phyloP scores from a whole-genome alignment of 2,888 invertebrate species.

The Drosophila meridionalis region DNA sequence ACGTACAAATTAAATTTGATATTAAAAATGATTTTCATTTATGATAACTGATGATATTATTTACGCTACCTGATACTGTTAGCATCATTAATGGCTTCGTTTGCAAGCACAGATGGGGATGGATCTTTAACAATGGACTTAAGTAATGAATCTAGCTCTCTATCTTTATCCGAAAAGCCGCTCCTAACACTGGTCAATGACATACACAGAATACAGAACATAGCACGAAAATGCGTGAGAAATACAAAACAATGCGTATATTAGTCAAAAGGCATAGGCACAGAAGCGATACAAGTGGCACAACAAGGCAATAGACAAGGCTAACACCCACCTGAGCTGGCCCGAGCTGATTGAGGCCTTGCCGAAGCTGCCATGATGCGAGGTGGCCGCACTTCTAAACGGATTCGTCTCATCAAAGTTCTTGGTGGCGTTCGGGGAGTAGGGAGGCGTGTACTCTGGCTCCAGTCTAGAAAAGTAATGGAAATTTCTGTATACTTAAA shows the following conservation, averaged over 20 bases:
- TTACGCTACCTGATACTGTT: slow-evolving; percentile 86
- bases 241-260: slow-evolving; percentile 66
- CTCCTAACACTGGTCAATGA: slow-evolving; percentile 84
- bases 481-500: not conserved
- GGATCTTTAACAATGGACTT: slow-evolving; percentile 91
- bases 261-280: slow-evolving; percentile 52
- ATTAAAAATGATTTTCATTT: not conserved
- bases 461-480: slow-evolving; percentile 74
- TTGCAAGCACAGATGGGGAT: slow-evolving; percentile 86
- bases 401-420: slow-evolving; percentile 85
- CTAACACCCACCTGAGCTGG: slow-evolving; percentile 81
- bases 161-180: slow-evolving; percentile 87
- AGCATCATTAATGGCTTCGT: slow-evolving; percentile 87
- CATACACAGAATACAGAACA: slow-evolving; percentile 55
- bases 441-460: slow-evolving; percentile 76
- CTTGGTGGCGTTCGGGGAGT: slow-evolving; percentile 83
- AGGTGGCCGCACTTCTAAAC: slow-evolving; percentile 81
- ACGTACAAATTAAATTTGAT: not conserved
- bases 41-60: slow-evolving; percentile 27
- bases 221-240: slow-evolving; percentile 57
- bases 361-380: slow-evolving; percentile 85
- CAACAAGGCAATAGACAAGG: slow-evolving; percentile 22
- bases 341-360: slow-evolving; percentile 85
- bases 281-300: slow-evolving; percentile 44
- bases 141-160: slow-evolving; percentile 90